Conservation (phyloP, 1,140 invertebrate species). For the Zaprionus kolodkinae region DNA sequence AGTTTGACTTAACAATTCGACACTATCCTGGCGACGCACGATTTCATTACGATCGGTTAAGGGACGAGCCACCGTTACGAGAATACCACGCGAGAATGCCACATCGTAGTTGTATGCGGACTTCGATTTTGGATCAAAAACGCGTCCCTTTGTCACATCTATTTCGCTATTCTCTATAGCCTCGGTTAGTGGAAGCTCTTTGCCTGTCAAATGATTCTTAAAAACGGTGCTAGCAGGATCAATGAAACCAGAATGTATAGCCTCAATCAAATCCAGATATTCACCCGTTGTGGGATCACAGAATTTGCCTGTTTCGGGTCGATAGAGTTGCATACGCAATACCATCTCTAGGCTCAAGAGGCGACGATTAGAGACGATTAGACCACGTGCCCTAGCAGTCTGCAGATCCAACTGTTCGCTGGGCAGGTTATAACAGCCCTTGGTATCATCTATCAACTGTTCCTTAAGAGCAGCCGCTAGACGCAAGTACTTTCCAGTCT, state of each 20-base stretch:
- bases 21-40: constrained; percentile 85
- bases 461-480: constrained; percentile 90
- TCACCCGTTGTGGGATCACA: constrained; percentile 90
- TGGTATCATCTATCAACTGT: constrained; percentile 90
- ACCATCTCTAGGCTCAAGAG: constrained; percentile 91
- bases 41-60: constrained; percentile 86
- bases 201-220: constrained; percentile 90
- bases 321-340: constrained; percentile 90
- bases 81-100: constrained; percentile 89
- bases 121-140: constrained; percentile 91
- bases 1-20: constrained; percentile 80
- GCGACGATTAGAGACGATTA: constrained; percentile 90
- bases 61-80: constrained; percentile 90
- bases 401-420: constrained; percentile 88
- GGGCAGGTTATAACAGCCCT: constrained; percentile 89
- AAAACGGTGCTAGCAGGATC: constrained; percentile 91
- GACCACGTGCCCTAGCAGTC: constrained; percentile 89
- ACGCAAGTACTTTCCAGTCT: constrained; percentile 89
- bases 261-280: constrained; percentile 89
- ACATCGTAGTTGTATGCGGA: constrained; percentile 89
- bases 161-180: constrained; percentile 93
- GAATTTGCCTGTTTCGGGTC: constrained; percentile 91
- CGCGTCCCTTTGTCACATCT: constrained; percentile 89
- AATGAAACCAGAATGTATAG: constrained; percentile 90
- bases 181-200: constrained; percentile 89